Conservation (phyloP, 2,113 vertebrate genomes). For the Petrocephalus zakoni region DNA sequence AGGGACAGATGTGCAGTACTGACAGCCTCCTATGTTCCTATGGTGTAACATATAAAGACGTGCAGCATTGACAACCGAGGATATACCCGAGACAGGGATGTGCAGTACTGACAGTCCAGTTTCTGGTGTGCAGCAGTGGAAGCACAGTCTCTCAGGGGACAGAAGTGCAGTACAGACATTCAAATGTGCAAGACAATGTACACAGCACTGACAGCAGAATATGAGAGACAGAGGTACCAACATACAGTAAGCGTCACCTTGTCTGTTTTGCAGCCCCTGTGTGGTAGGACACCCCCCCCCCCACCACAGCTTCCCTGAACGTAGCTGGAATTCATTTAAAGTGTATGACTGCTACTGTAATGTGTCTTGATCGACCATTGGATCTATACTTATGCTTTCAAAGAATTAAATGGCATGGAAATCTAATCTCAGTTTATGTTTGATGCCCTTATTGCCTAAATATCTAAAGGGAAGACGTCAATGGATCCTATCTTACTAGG, state of each 20-base stretch:
- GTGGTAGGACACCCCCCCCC: not conserved
- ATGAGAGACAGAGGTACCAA: not conserved
- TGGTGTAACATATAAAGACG: too few relatives aligned
- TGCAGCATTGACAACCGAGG: too few relatives aligned
- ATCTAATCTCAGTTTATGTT: not conserved
- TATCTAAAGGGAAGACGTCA: not conserved
- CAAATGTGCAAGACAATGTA: not conserved
- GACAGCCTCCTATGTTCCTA: not conserved
- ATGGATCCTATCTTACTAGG: not conserved
- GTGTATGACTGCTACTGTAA: not conserved
- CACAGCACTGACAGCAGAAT: conserved; percentile 16
- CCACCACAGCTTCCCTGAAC: not conserved
- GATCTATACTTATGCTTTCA: not conserved
- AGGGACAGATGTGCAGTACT: not conserved
- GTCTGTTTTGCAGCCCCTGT: not conserved
- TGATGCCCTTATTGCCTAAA: not conserved
- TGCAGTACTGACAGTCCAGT: not conserved
- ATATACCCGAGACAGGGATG: not conserved
- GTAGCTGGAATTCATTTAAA: not conserved
- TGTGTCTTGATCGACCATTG: not conserved
- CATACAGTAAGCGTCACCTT: not conserved
- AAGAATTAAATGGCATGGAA: not conserved
- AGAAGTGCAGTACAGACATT: not conserved
- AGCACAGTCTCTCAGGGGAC: not conserved
- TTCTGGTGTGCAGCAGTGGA: not conserved